These are phyloP conservation scores for Heliopora coerulea DNA, from an alignment of 92 coral and sea anemone genomes.

Conservation along the genomic window DNA sequence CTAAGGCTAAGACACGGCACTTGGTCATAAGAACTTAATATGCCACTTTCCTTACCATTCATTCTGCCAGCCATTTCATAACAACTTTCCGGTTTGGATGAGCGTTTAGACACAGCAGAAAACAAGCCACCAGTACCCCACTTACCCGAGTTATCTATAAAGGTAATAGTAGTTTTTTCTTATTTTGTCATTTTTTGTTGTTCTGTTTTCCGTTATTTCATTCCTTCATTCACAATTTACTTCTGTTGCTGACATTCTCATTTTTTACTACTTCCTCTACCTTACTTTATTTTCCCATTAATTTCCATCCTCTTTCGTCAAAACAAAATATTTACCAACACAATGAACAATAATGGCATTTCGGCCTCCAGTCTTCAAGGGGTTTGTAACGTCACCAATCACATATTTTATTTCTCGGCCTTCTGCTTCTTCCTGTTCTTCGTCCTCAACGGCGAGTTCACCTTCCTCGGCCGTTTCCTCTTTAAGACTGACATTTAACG, in stretches of 20 bases:
- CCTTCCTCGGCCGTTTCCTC: constrained; percentile 39
- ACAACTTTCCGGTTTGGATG: constrained; percentile 58
- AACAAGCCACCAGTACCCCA: constrained; percentile 94
- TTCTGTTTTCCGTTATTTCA: no score
- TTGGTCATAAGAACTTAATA: no score
- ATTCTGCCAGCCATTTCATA: constrained; percentile 81
- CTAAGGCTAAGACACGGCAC: no score
- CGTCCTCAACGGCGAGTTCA: constrained; percentile 42
- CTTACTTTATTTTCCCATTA: neutral
- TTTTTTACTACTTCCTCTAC: neutral
- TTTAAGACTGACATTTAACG: constrained; percentile 53
- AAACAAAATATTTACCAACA: constrained; percentile 61
- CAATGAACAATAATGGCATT: constrained; percentile 81
- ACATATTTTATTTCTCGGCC: constrained; percentile 67
- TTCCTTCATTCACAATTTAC: no score
- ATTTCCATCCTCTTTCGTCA: neutral
- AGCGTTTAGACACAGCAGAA: constrained; percentile 72
- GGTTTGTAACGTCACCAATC: constrained; percentile 88
- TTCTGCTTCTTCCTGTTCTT: constrained; percentile 41
- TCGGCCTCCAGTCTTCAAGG: constrained; percentile 58
- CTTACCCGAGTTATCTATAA: constrained; percentile 77
- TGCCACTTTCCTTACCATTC: constrained; percentile 88
- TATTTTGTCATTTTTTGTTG: no score
- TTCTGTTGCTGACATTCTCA: no score
- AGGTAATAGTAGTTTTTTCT: no score